These are phyloP conservation scores for Pogonomyrmex californicus DNA, from an alignment of 1,140 invertebrate species.

Conservation along the genomic window DNA sequence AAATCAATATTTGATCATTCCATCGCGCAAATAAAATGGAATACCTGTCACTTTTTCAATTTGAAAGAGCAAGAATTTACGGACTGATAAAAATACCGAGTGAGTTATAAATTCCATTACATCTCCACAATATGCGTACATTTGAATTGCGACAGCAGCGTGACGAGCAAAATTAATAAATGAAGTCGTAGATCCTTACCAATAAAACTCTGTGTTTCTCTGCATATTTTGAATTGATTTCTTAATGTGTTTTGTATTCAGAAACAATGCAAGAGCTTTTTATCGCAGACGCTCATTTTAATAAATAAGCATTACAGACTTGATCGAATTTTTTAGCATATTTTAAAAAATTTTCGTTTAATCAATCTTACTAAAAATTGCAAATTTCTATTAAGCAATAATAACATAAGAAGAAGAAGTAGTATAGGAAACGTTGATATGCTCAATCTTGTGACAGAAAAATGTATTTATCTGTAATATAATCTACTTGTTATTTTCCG, in stretches of 20 bases:
- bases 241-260: background rate
- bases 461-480: conserved; percentile 22
- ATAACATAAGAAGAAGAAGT: background rate
- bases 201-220: conserved; percentile 7
- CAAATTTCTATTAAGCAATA: conserved; percentile 24
- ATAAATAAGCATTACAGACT: background rate
- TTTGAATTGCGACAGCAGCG: background rate
- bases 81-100: background rate
- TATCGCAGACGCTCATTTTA: background rate
- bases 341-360: background rate
- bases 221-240: background rate
- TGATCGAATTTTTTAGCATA: background rate
- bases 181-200: background rate
- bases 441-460: background rate
- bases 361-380: background rate
- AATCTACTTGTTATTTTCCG: background rate
- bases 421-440: background rate
- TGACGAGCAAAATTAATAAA: conserved; percentile 24
- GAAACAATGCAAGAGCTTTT: background rate
- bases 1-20: background rate
- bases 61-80: background rate
- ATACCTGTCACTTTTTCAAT: background rate
- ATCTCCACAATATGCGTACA: no score
- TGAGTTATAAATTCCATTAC: background rate
- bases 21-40: background rate